Percentiles rank a stretch among this genome's conserved stretches.
These are phyloP conservation scores for Gallinago paraguaiae DNA, from an alignment of 2,113 vertebrate species.

Conservation along the genomic window DNA sequence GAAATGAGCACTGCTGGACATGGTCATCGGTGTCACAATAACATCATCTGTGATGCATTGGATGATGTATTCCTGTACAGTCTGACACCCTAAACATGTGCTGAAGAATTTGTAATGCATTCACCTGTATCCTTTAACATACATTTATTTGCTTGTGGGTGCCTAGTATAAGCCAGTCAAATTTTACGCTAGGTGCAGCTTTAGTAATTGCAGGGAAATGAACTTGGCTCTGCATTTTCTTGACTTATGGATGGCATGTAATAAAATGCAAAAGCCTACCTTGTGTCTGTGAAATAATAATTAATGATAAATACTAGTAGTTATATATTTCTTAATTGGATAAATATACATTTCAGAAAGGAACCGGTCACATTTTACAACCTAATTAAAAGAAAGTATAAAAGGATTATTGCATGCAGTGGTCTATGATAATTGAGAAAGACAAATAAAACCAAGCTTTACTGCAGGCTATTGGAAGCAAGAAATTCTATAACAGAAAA, in stretches of 20 bases:
- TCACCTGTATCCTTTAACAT: not conserved
- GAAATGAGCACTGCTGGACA: not conserved
- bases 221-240: not conserved
- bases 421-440: slow-evolving; percentile 11
- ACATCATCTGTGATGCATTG: not conserved
- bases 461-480: not conserved
- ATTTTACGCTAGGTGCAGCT: not conserved
- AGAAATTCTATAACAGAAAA: not conserved
- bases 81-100: not conserved
- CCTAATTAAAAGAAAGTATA: slow-evolving; percentile 28
- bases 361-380: not conserved
- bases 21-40: not conserved
- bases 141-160: not conserved
- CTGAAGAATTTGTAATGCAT: not conserved
- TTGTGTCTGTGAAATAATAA: not conserved
- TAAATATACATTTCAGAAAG: slow-evolving; percentile 15
- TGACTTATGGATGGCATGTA: not conserved
- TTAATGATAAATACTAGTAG: slow-evolving; percentile 9
- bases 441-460: not conserved
- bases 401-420: slow-evolving; percentile 3
- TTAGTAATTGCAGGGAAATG: not conserved
- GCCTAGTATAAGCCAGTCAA: not conserved
- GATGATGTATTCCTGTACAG: not conserved
- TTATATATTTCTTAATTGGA: slow-evolving; percentile 29
- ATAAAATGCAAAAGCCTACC: not conserved